Evolutionary conservation across 1,140 invertebrate species (phyloP).

Genomic region (Drosophila pectinifera): DNA sequence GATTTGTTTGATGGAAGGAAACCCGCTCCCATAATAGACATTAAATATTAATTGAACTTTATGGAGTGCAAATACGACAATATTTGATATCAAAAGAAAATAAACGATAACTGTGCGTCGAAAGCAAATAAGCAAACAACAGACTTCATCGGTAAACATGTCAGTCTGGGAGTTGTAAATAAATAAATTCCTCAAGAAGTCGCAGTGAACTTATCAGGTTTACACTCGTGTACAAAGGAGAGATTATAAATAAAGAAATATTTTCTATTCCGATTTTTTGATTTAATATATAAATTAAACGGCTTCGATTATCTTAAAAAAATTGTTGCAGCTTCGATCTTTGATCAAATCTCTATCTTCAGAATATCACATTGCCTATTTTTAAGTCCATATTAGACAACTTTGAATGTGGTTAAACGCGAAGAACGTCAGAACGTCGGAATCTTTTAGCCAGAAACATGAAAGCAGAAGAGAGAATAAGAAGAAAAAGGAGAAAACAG

Average conservation of each 20-base stretch:
- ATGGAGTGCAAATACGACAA: constrained; percentile 24
- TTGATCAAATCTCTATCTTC: background rate
- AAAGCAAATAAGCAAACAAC: constrained; percentile 30
- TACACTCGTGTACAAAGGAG: constrained; percentile 3
- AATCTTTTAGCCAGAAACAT: constrained; percentile 41
- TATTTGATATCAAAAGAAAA: constrained; percentile 21
- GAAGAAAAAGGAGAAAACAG: constrained; percentile 29
- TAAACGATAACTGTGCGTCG: constrained; percentile 13
- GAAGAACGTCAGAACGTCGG: constrained; percentile 3
- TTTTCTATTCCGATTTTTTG: too few species aligned
- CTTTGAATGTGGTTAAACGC: constrained; percentile 10
- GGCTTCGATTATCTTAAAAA: too few species aligned
- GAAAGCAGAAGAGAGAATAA: constrained; percentile 25
- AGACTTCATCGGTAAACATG: constrained; percentile 16
- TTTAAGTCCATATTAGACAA: constrained; percentile 6
- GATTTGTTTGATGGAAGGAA: constrained; percentile 39
- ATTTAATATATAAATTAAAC: too few species aligned
- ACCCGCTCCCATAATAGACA: constrained; percentile 29
- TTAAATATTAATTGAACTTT: constrained; percentile 47
- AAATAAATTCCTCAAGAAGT: constrained; percentile 11
- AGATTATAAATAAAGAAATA: too few species aligned
- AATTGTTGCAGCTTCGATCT: too few species aligned
- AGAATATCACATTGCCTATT: constrained; percentile 2
- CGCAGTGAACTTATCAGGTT: background rate
- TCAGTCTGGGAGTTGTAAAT: constrained; percentile 11